Percentiles rank a stretch among this genome's conserved stretches.
Conservation (phyloP, 1,140 invertebrate species). For the Eupeodes corollae region DNA sequence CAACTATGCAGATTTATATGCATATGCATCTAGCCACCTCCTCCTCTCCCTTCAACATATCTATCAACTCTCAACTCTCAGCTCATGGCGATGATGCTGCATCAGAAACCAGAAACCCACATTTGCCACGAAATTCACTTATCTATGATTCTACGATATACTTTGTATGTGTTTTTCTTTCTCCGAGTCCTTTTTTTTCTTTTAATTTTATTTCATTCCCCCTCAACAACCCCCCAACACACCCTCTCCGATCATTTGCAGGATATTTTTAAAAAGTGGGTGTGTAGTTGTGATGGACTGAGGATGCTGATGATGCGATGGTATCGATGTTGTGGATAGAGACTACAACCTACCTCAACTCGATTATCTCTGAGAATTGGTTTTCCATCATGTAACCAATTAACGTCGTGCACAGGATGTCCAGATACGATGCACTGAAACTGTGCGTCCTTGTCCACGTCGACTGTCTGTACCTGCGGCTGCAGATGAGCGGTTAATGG, state of each 20-base stretch:
- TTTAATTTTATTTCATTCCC: too few relatives aligned
- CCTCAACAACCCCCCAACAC: too few relatives aligned
- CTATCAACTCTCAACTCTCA: too few relatives aligned
- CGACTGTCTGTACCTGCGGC: conserved; percentile 63
- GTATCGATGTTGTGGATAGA: not conserved
- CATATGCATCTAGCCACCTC: too few relatives aligned
- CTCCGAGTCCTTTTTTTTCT: not conserved
- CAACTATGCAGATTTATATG: too few relatives aligned
- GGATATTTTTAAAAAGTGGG: not conserved
- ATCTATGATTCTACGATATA: too few relatives aligned
- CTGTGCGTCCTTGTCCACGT: conserved; percentile 65
- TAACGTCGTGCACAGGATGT: conserved; percentile 64
- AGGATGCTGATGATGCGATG: not conserved
- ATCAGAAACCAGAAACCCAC: too few relatives aligned
- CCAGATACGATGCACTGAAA: conserved; percentile 80
- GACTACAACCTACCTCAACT: conserved; percentile 37
- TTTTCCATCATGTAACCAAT: conserved; percentile 75
- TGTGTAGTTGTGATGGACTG: not conserved
- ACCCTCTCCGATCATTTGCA: too few relatives aligned
- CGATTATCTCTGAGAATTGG: conserved; percentile 51
- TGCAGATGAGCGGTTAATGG: conserved; percentile 60
- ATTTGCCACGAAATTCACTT: too few relatives aligned
- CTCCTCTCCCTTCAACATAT: too few relatives aligned
- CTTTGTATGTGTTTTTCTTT: too few relatives aligned
- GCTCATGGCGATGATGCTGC: too few relatives aligned